phyloP scores from a whole-genome alignment of 2,888 invertebrate genomes.

The Eupsilia transversa region DNA sequence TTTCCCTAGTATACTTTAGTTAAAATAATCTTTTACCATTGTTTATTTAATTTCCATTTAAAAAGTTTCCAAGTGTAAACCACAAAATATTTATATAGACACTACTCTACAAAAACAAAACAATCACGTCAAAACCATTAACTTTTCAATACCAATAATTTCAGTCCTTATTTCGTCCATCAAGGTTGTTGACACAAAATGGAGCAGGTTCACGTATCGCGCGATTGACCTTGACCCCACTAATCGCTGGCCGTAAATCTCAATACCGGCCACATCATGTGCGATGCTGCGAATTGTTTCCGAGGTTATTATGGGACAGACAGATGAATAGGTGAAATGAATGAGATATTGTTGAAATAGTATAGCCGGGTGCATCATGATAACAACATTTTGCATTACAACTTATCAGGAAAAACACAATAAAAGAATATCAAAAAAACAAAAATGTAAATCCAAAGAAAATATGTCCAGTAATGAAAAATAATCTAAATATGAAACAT shows the following conservation, averaged over 20 bases:
- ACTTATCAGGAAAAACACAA: too few species aligned
- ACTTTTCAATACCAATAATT: conserved; percentile 18
- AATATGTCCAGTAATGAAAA: too few species aligned
- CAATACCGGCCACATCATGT: conserved; percentile 57
- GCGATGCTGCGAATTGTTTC: conserved; percentile 44
- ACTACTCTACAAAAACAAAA: not conserved
- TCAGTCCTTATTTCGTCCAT: conserved; percentile 29
- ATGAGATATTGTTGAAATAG: not conserved
- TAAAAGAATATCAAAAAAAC: too few species aligned
- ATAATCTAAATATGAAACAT: too few species aligned
- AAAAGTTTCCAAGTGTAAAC: too few species aligned
- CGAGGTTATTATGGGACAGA: conserved; percentile 24
- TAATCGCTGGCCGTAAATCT: conserved; percentile 65
- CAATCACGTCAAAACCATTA: not conserved
- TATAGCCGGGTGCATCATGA: not conserved
- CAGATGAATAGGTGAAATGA: not conserved
- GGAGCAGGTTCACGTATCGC: conserved; percentile 55
- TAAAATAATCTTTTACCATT: too few species aligned
- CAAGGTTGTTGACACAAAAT: conserved; percentile 57
- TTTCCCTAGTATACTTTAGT: too few species aligned
- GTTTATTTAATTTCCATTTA: too few species aligned
- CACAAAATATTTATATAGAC: too few species aligned
- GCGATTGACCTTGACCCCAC: conserved; percentile 62
- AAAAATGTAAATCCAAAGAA: too few species aligned
- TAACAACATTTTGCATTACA: too few species aligned